Evolutionary conservation across 2,797 vertebrate genomes (phyloP).

Genomic region (Eutrigla gurnardus): DNA sequence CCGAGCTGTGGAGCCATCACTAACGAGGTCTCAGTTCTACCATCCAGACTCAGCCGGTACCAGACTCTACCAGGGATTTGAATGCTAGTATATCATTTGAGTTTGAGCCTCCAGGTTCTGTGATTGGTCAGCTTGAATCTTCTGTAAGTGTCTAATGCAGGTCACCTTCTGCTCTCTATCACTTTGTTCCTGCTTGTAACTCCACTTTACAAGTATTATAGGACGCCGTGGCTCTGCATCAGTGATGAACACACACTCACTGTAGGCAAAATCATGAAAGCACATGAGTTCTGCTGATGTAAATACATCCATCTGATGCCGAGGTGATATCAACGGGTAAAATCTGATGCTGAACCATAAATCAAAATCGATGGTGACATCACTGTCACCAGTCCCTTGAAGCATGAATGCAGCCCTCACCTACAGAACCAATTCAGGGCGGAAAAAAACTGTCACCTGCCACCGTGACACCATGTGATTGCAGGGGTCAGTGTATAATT

Average conservation of each 20-base stretch:
- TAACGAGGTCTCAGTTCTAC: no score
- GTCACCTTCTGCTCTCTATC: no score
- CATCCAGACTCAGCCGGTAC: no score
- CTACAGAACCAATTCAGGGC: background rate
- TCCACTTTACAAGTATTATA: background rate
- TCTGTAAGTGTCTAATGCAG: no score
- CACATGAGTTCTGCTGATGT: background rate
- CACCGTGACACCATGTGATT: background rate
- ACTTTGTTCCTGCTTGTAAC: no score
- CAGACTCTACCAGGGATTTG: no score
- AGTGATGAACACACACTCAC: background rate
- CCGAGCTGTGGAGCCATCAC: no score
- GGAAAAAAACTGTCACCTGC: background rate
- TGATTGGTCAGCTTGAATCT: no score
- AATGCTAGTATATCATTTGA: no score
- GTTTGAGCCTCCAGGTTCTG: no score
- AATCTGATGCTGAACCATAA: background rate
- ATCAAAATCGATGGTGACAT: background rate
- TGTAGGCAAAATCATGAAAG: background rate
- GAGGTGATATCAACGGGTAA: background rate
- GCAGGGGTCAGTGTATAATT: background rate
- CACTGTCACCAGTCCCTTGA: no score
- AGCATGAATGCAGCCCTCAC: background rate
- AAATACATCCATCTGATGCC: background rate
- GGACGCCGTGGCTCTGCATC: rapidly evolving